Evolutionary conservation across 1,140 invertebrate genomes (phyloP), one percentile per base, ranked within the genome.

Genomic region (Drosophila persimilis): DNA sequence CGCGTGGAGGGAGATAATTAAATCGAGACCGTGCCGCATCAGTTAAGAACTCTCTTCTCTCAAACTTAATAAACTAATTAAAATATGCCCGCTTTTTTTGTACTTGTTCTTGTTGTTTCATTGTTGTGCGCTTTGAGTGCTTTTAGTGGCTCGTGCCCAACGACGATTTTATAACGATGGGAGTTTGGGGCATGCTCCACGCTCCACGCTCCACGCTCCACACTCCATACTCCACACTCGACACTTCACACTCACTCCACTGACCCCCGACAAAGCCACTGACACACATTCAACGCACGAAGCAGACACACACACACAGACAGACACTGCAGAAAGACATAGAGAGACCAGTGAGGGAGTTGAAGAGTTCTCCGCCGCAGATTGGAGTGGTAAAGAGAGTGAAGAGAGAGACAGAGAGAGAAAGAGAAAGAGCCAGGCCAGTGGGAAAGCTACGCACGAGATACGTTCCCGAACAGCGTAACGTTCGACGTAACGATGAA

Each of bases 271-370:
- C 65, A 67, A 73, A 77, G 65, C 78, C 67, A 81, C 75, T 88
- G 83, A 88, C 83, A 88, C 83, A 88, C 79, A 88, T 88, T 89
- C 46, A 57, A 85, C 51, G 55, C 80, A 61, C 59, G 52, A 66
- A 65, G 55, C 52, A 58, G 52, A 35, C 76, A 52, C 73, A 41
- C 60, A 62, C 50, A 65, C 22, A 47, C 41, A 44, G 41, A 54
- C 48, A 39, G 47, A 56, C 52, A 20, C 53, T 3, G 61, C 41
- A 70, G 13, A 39, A n/a, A 60, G 56, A 35, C 22, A 45, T 31
- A 48, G 24, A 65, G 53, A 51, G 60, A 64, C 52, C 45, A 67
- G 73, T 35, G 59, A 57, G 58, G 45, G 61, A 67, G 55, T 69
- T 77, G 47, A 69, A 77, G 73, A 67, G 73, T 73, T 64, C 66